These are phyloP conservation scores for Callocephalon fimbriatum DNA, from an alignment of 2,113 vertebrate species.

Conservation along the genomic window DNA sequence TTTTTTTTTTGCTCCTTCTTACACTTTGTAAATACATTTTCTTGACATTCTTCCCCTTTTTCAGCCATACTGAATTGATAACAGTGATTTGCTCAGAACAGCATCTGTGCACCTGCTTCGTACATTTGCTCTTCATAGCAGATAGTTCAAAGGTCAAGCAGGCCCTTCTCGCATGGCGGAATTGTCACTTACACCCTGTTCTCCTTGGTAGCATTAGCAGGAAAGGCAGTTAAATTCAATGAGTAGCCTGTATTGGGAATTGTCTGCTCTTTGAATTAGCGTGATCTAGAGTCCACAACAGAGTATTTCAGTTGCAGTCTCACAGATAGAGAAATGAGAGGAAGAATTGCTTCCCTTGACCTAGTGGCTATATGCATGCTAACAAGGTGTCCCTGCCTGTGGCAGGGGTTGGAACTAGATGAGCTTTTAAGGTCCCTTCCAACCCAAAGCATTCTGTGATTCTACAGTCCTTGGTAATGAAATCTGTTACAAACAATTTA, in stretches of 20 bases:
- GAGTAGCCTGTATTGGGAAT: background rate
- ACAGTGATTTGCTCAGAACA: background rate
- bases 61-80: background rate
- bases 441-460: background rate
- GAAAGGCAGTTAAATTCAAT: background rate
- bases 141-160: background rate
- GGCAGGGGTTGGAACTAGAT: background rate
- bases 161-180: accelerated
- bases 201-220: accelerated
- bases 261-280: background rate
- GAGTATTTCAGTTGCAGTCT: background rate
- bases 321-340: background rate
- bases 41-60: background rate
- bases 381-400: background rate
- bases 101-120: background rate
- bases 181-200: background rate
- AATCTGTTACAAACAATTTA: background rate
- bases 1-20: accelerated
- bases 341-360: background rate
- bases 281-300: background rate
- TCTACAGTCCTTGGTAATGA: background rate
- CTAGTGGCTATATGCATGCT: background rate
- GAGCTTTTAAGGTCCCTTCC: background rate
- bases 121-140: background rate
- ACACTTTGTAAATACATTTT: background rate